These are phyloP conservation scores for Ennomos fuscantarius DNA, from an alignment of 2,888 invertebrate genomes.

Conservation along the genomic window DNA sequence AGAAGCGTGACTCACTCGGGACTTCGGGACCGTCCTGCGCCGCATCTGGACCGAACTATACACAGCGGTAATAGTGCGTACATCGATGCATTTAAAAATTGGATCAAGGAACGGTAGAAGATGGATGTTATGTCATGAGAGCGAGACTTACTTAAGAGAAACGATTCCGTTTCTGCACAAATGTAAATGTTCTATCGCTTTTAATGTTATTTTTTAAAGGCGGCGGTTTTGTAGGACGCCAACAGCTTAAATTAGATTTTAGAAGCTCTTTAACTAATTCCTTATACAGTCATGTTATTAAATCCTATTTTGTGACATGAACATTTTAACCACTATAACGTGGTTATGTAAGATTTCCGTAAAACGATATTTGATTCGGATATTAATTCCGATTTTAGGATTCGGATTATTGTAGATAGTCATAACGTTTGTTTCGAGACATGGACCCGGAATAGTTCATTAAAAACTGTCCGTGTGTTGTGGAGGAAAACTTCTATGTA, in stretches of 20 bases:
- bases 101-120: conserved; percentile 22
- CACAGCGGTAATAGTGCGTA: conserved; percentile 23
- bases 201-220: too few species aligned
- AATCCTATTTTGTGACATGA: too few species aligned
- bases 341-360: neutral
- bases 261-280: too few species aligned
- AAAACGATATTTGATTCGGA: conserved; percentile 8
- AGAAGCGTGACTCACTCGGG: conserved; percentile 78
- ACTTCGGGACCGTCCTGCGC: conserved; percentile 59
- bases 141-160: neutral
- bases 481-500: conserved; percentile 17
- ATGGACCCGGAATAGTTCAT: conserved; percentile 4
- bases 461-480: conserved; percentile 13
- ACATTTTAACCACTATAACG: too few species aligned
- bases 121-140: conserved; percentile 16
- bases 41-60: conserved; percentile 75
- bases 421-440: conserved; percentile 24
- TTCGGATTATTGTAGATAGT: conserved; percentile 14
- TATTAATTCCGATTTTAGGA: conserved; percentile 18
- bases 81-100: conserved; percentile 36
- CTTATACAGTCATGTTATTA: too few species aligned
- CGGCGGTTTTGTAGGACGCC: too few species aligned
- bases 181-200: too few species aligned
- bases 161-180: too few species aligned
- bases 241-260: too few species aligned